Percentiles rank a stretch among this genome's conserved stretches.
Evolutionary conservation across 2,888 invertebrate species (phyloP).

Genomic region (Stegana nigrithorax): DNA sequence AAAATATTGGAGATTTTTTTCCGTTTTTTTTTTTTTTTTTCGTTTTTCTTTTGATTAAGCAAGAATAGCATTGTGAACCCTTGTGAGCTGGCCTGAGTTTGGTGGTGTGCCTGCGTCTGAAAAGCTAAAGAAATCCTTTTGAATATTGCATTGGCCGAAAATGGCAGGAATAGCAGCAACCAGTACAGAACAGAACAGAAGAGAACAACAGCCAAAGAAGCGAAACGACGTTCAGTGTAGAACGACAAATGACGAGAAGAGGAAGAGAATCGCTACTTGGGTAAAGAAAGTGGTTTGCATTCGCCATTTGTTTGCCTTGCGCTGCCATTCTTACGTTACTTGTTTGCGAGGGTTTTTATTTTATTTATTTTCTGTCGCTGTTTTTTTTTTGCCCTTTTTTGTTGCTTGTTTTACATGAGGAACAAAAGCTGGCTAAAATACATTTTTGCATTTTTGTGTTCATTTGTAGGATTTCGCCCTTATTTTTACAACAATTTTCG

Average conservation of each 20-base stretch:
- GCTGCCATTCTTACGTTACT: constrained; percentile 24
- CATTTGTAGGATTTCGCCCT: constrained; percentile 60
- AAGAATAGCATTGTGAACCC: not conserved
- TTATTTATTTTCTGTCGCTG: constrained; percentile 2
- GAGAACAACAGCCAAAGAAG: constrained; percentile 14
- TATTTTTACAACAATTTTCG: constrained; percentile 37
- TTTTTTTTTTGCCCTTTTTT: constrained; percentile 21
- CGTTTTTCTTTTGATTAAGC: not conserved
- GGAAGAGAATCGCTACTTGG: constrained; percentile 28
- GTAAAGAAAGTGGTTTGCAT: constrained; percentile 52
- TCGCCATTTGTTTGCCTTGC: constrained; percentile 27
- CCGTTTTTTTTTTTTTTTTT: not conserved
- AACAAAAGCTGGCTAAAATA: not conserved
- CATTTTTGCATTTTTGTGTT: constrained; percentile 51
- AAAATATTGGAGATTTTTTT: not conserved
- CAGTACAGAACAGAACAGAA: not conserved
- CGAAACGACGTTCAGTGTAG: too few species aligned
- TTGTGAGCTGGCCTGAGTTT: not conserved
- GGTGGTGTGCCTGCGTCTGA: not conserved
- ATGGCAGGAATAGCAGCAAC: too few species aligned
- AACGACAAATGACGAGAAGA: constrained; percentile 6
- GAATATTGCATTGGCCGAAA: constrained; percentile 29
- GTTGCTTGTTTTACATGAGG: constrained; percentile 21
- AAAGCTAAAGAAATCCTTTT: constrained; percentile 14
- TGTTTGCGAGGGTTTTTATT: constrained; percentile 24